Conservation (phyloP, 2,113 vertebrate species). For the Columbina picui region DNA sequence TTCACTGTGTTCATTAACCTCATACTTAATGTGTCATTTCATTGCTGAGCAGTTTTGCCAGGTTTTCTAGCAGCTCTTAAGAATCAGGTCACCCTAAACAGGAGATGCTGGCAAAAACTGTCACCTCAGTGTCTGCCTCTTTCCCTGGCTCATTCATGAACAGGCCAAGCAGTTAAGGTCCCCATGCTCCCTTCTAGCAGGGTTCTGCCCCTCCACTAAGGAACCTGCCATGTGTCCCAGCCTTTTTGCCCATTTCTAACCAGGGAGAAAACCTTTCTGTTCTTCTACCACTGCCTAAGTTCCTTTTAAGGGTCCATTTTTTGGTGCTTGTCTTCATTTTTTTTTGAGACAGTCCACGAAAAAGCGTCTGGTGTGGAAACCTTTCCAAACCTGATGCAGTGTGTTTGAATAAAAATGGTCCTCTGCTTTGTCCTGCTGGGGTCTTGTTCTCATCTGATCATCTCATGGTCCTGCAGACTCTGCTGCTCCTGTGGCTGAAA, state of each 20-base stretch:
- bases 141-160: background rate
- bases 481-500: background rate
- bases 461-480: background rate
- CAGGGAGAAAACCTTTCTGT: background rate
- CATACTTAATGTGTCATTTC: background rate
- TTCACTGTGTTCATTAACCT: background rate
- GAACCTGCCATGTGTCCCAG: accelerated
- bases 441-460: background rate
- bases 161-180: background rate
- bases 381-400: background rate
- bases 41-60: background rate
- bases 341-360: background rate
- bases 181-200: background rate
- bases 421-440: background rate
- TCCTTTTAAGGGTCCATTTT: background rate
- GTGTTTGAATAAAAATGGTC: background rate
- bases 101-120: background rate
- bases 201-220: background rate
- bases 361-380: background rate
- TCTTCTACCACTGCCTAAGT: background rate
- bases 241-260: background rate
- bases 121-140: background rate
- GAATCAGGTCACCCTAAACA: background rate
- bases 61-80: background rate
- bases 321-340: background rate